Evolutionary conservation across 2,797 vertebrate genomes (phyloP).

Genomic region (Mallotus villosus): DNA sequence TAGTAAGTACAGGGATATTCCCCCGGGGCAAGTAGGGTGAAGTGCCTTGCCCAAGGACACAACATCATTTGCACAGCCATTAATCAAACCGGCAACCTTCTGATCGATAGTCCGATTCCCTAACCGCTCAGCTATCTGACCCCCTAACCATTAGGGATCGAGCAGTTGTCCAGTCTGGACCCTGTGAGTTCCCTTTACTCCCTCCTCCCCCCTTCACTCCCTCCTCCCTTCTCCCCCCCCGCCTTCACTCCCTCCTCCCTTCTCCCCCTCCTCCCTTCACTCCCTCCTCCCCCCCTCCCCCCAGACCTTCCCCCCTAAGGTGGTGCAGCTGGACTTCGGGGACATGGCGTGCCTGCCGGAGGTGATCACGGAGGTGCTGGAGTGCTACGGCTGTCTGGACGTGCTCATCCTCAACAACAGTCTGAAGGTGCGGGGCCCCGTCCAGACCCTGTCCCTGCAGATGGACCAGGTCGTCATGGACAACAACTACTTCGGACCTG

Average conservation of each 20-base stretch:
- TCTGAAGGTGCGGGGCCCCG: conserved; percentile 87
- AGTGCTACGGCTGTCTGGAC: conserved; percentile 91
- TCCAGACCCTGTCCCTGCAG: conserved; percentile 85
- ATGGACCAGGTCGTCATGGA: conserved; percentile 93
- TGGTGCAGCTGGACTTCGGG: conserved; percentile 87
- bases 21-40: no score
- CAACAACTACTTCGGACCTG: conserved; percentile 92
- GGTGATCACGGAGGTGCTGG: conserved; percentile 82
- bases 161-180: background rate
- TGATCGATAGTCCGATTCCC: no score
- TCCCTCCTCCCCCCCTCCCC: background rate
- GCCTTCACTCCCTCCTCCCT: background rate
- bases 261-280: no score
- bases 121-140: no score
- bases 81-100: no score
- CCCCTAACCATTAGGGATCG: background rate
- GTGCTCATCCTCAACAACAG: conserved; percentile 89
- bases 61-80: no score
- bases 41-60: no score
- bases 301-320: conserved; percentile 90
- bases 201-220: background rate
- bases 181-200: no score
- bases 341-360: conserved; percentile 82
- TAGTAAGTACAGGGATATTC: no score
- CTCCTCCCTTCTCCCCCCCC: conserved; percentile 10